These are phyloP conservation scores for Glossosoma conforme DNA, from an alignment of 1,140 invertebrate genomes.

Conservation along the genomic window DNA sequence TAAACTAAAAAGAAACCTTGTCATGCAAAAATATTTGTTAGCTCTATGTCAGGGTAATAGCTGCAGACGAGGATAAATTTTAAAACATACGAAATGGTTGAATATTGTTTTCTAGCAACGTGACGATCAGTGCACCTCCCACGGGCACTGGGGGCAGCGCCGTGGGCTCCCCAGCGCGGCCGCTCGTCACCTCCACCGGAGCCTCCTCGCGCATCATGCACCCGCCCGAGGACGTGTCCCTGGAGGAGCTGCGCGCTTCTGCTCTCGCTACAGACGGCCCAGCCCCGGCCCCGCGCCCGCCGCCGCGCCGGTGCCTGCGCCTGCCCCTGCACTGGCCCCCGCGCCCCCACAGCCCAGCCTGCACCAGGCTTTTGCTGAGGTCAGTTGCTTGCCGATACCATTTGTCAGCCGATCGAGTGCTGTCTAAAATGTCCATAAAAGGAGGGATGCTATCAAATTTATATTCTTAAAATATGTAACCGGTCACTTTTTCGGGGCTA, in stretches of 20 bases:
- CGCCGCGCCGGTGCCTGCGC: slow-evolving; percentile 27
- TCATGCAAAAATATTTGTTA: too few species aligned
- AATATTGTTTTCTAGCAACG: slow-evolving; percentile 45
- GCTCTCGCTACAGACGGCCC: slow-evolving; percentile 29
- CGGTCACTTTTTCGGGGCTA: too few species aligned
- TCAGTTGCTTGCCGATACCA: too few species aligned
- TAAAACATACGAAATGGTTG: slow-evolving; percentile 1
- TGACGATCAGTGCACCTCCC: slow-evolving; percentile 65
- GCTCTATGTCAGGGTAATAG: too few species aligned
- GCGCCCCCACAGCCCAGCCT: slow-evolving; percentile 52
- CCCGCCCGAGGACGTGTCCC: slow-evolving; percentile 87
- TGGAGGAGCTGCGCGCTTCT: slow-evolving; percentile 79
- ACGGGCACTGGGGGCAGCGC: slow-evolving; percentile 49
- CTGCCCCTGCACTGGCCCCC: slow-evolving; percentile 42
- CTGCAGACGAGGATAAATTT: too few species aligned
- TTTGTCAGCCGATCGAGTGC: too few species aligned
- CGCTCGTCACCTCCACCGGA: slow-evolving; percentile 72
- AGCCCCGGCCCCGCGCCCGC: slow-evolving; percentile 58
- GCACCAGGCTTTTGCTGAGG: slow-evolving; percentile 43
- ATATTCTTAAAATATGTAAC: too few species aligned
- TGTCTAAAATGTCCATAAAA: too few species aligned
- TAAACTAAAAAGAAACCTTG: too few species aligned
- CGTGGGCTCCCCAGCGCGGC: slow-evolving; percentile 58
- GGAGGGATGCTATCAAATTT: too few species aligned
- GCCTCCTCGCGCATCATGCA: slow-evolving; percentile 90